A percentile compares a stretch with the other conserved stretches of the same genome.
phyloP scores from a whole-genome alignment of 2,888 invertebrate species.

The Eucera pruinosa region DNA sequence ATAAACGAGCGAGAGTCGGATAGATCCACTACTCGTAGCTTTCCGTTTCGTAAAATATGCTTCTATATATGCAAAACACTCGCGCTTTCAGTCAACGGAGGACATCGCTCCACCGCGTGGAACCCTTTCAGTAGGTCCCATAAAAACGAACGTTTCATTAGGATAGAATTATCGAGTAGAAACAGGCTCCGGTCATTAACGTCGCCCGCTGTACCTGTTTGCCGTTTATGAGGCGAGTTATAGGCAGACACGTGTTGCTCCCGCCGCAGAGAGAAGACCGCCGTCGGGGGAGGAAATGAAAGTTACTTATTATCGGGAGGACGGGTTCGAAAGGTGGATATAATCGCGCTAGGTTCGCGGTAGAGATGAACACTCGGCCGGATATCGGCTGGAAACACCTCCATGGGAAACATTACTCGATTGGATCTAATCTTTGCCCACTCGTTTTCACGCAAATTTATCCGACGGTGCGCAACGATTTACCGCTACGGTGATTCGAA shows the following conservation, averaged over 20 bases:
- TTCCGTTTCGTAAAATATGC: too few species aligned
- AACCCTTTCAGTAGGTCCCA: background rate
- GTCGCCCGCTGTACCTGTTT: constrained; percentile 45
- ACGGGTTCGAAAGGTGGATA: constrained; percentile 63
- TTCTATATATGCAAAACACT: too few species aligned
- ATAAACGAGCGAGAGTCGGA: background rate
- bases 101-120: too few species aligned
- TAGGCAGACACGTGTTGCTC: constrained; percentile 46
- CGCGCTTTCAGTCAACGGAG: background rate
- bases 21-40: too few species aligned
- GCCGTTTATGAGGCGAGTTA: constrained; percentile 53
- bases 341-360: constrained; percentile 45
- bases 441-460: constrained; percentile 36
- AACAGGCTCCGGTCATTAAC: constrained; percentile 40
- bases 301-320: constrained; percentile 69
- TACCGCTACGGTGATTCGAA: too few species aligned
- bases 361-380: constrained; percentile 40
- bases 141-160: constrained; percentile 42
- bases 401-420: constrained; percentile 51
- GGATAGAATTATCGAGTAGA: constrained; percentile 40
- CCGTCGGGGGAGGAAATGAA: constrained; percentile 69
- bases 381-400: constrained; percentile 45
- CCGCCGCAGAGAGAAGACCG: constrained; percentile 34
- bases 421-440: constrained; percentile 24
- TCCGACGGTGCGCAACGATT: background rate